These are phyloP conservation scores for Diarsia mendica DNA, from an alignment of 2,888 invertebrate species.

Conservation along the genomic window DNA sequence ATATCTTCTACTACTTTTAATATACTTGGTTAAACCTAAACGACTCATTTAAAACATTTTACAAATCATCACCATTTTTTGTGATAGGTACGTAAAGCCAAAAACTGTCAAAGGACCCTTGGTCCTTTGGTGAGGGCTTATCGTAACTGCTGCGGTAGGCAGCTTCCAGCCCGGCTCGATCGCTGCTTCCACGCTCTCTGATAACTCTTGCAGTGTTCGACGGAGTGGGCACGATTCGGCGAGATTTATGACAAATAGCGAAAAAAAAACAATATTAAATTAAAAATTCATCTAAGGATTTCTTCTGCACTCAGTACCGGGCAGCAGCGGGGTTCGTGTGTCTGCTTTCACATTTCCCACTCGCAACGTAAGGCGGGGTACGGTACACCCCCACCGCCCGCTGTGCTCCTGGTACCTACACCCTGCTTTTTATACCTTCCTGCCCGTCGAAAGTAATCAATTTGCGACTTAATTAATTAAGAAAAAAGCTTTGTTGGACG, in stretches of 20 bases:
- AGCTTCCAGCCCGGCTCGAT: slow-evolving; percentile 86
- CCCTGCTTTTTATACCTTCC: slow-evolving; percentile 88
- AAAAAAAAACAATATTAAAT: slow-evolving; percentile 1
- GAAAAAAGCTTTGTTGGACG: slow-evolving; percentile 81
- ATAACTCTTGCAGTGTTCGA: slow-evolving; percentile 79
- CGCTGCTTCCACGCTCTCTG: slow-evolving; percentile 76
- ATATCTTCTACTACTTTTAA: no score
- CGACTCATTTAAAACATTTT: not conserved
- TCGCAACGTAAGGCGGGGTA: slow-evolving; percentile 86
- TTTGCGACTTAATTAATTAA: slow-evolving; percentile 90
- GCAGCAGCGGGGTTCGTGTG: slow-evolving; percentile 90
- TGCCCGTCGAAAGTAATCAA: slow-evolving; percentile 89
- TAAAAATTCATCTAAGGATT: slow-evolving; percentile 13
- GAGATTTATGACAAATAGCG: not conserved
- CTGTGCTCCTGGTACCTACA: slow-evolving; percentile 85
- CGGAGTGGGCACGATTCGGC: slow-evolving; percentile 78
- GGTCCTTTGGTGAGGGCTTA: slow-evolving; percentile 75
- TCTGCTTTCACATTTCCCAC: slow-evolving; percentile 90
- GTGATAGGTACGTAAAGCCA: not conserved
- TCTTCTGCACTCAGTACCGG: slow-evolving; percentile 81
- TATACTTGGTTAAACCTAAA: not conserved
- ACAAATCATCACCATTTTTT: not conserved
- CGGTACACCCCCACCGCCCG: slow-evolving; percentile 81
- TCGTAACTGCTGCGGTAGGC: slow-evolving; percentile 81
- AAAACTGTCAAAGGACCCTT: not conserved